These are phyloP conservation scores for Asteroscopus sphinx DNA, from an alignment of 2,888 invertebrate species.

Conservation along the genomic window DNA sequence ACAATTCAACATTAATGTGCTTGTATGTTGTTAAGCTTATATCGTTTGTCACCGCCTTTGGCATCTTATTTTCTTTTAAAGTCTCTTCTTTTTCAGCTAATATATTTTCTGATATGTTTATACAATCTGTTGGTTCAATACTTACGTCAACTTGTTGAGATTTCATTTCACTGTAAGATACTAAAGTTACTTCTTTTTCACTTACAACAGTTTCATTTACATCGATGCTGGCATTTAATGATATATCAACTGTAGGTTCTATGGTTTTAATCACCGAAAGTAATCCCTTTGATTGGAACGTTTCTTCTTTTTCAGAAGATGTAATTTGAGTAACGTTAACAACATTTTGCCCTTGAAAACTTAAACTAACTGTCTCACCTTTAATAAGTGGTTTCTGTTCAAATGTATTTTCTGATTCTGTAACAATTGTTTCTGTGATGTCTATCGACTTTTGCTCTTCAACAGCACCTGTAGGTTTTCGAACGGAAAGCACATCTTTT, in stretches of 20 bases:
- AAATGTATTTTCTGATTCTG: slow-evolving; percentile 69
- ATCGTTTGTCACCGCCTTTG: slow-evolving; percentile 60
- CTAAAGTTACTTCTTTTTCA: slow-evolving; percentile 69
- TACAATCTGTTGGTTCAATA: slow-evolving; percentile 80
- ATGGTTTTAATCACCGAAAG: slow-evolving; percentile 59
- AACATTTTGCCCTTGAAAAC: slow-evolving; percentile 79
- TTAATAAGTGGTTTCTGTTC: slow-evolving; percentile 43
- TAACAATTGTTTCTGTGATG: slow-evolving; percentile 72
- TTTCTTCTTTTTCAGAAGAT: slow-evolving; percentile 80
- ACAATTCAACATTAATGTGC: slow-evolving; percentile 70
- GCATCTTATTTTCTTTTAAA: slow-evolving; percentile 56
- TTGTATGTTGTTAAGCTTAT: slow-evolving; percentile 64
- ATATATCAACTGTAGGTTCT: slow-evolving; percentile 61
- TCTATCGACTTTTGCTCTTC: slow-evolving; percentile 73
- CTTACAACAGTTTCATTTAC: slow-evolving; percentile 69
- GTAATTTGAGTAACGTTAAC: slow-evolving; percentile 76
- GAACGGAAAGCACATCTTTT: slow-evolving; percentile 47
- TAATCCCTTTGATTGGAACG: slow-evolving; percentile 48
- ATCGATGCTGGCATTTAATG: slow-evolving; percentile 62
- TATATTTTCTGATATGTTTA: slow-evolving; percentile 69
- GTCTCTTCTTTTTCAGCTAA: slow-evolving; percentile 71
- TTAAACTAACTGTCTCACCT: slow-evolving; percentile 65
- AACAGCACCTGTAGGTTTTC: slow-evolving; percentile 58
- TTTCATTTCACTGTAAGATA: slow-evolving; percentile 60
- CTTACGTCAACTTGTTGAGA: slow-evolving; percentile 74